A percentile compares a stretch with the other conserved stretches of the same genome.
phyloP scores from a whole-genome alignment of 2,888 invertebrate species.

The Ophion slaviceki region DNA sequence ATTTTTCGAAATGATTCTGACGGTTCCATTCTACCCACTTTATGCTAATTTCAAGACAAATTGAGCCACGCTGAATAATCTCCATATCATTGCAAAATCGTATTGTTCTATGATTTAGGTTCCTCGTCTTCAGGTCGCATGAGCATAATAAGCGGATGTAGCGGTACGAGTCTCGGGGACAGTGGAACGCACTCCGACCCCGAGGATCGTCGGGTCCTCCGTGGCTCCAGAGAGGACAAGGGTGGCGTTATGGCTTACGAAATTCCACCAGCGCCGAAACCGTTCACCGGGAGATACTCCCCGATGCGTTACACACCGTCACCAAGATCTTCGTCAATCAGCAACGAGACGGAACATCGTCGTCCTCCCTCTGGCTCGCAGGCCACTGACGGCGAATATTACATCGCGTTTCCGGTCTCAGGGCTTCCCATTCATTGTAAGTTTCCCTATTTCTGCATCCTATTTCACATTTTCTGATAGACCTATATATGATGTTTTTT shows the following conservation, averaged over 20 bases:
- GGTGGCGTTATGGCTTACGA: constrained; percentile 83
- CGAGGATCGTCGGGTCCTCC: constrained; percentile 88
- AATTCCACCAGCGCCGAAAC: constrained; percentile 85
- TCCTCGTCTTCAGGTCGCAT: constrained; percentile 92
- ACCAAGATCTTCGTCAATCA: constrained; percentile 69
- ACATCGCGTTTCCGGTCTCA: constrained; percentile 85
- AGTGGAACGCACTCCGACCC: constrained; percentile 94
- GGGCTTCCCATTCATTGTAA: constrained; percentile 84
- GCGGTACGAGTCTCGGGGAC: constrained; percentile 92
- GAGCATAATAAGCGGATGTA: constrained; percentile 90
- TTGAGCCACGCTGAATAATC: background rate
- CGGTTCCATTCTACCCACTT: no score
- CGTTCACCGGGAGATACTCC: constrained; percentile 81
- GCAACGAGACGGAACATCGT: constrained; percentile 65
- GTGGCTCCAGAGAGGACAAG: constrained; percentile 74
- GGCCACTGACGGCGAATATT: constrained; percentile 82
- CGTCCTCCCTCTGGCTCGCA: constrained; percentile 63
- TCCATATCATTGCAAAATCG: background rate
- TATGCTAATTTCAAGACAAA: no score
- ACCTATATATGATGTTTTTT: no score
- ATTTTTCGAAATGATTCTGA: no score
- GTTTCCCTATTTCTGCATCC: constrained; percentile 51
- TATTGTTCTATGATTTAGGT: constrained; percentile 82
- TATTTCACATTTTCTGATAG: background rate
- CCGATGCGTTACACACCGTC: constrained; percentile 72